Evolutionary conservation across 2,113 vertebrate genomes (phyloP).

Genomic region (Tragulus kanchil): DNA sequence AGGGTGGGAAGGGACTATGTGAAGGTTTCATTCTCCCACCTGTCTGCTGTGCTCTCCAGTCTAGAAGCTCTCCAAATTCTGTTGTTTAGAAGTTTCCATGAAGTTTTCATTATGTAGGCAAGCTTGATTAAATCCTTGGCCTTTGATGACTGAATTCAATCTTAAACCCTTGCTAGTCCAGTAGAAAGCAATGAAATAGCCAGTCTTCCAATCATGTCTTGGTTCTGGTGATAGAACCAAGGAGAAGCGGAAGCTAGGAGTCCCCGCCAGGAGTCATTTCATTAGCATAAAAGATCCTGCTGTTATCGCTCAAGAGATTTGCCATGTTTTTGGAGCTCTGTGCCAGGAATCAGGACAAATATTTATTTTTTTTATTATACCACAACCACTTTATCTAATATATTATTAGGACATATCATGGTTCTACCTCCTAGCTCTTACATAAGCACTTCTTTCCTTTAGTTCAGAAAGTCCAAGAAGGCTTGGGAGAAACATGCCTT

Average conservation of each 20-base stretch:
- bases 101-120: neutral
- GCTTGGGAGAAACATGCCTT: neutral
- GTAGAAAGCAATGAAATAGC: neutral
- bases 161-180: neutral
- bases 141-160: neutral
- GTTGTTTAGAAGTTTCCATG: neutral
- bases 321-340: neutral
- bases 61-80: neutral
- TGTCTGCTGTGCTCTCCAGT: neutral
- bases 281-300: neutral
- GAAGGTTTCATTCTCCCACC: neutral
- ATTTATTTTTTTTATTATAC: neutral
- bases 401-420: neutral
- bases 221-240: neutral
- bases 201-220: neutral
- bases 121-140: neutral
- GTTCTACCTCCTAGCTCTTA: neutral
- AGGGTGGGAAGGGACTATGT: accelerated
- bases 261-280: neutral
- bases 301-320: neutral
- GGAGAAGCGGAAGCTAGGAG: neutral
- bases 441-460: neutral
- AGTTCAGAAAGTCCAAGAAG: neutral
- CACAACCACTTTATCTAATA: neutral
- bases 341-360: neutral